Evolutionary conservation across 2,888 invertebrate species (phyloP), one percentile per base, ranked within the genome.

Genomic region (Drosophila paranaensis): DNA sequence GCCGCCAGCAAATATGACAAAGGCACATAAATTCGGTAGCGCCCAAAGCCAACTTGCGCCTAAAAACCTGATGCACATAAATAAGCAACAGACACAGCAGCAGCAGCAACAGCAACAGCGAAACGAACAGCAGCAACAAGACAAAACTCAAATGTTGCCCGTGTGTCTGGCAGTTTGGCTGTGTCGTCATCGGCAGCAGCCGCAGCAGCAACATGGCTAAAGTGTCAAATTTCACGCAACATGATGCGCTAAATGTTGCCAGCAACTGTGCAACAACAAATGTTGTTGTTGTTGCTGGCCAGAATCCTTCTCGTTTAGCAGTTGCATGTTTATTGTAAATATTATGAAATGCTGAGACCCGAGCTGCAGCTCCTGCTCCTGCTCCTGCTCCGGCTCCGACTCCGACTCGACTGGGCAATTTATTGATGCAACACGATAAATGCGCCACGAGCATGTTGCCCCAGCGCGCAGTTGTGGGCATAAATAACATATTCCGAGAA

Each of bases 321-420:
- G 90, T 89, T 90, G 89, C 90, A 89, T 89, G 90, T 88, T 89
- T 88, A 84, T 89, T 89, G 89, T 90, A 89, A 89, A 90, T 89
- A 89, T 89, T 89, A 89, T 89, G 89, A 89, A 90, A 88, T 90
- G 89, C 82, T 89, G 82, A 81, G 81, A 84, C 82, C 82, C 78
- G 79, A 68, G 53, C 58, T 66, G 46, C 70, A 64, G 48, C 65
- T 69, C 48, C 62, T 61, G 48, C 65, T 69, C 48, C 62, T 61
- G 63, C 55, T 60, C n/a, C n/a, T n/a, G 48, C 65, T 69, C 48
- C 62, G 60, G 48, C 65, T 69, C 48, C 62, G 60, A 60, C 55
- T 60, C 60, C 61, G 56, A 55, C 60, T 54, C 61, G 66, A 65
- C 74, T 68, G 55, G 60, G 67, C 71, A 81, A 87, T 87, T 87